Evolutionary conservation across 2,797 vertebrate genomes (phyloP), one percentile per base, ranked within the genome.

Genomic region (Ataeniobius toweri): DNA sequence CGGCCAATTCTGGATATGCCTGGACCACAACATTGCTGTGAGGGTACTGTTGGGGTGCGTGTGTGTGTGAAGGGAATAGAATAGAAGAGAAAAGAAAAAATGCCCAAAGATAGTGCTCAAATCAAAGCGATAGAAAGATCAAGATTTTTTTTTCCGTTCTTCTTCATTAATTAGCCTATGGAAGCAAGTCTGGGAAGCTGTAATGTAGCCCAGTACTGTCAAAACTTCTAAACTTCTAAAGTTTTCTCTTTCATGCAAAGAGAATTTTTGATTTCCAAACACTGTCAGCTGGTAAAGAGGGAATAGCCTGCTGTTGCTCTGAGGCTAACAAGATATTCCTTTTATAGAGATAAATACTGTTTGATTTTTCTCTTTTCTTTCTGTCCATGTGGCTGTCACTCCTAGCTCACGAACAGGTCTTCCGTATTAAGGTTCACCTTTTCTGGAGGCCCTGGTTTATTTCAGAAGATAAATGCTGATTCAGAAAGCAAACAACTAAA

Each of bases 251-350:
- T 83, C 59, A 73, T 85, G 79, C 74, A 91, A 87, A 90, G 86
- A 86, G 87, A 91, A 90, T 89, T 86, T 88, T 89, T 88, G 75
- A 90, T 89, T 73, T 81, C 72, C 80, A 80, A 76, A 82, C 75
- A 71, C 79, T 83, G 82, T 77, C 76, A 50, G 80, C 51, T 86
- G 84, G 71, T 78, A 83, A 73, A 72, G 75, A 31, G 83, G 85
- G 80, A 90, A 80, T 73, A 77, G 69, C 61, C 67, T 14, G 4
- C 81, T 39, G 81, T 80, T 73, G 76, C 76, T 86, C n/a, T 81
- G 50, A 41, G 81, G 65, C 71, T 50, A 85, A 81, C 73, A 78
- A 75, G 80, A 77, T 61, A 63, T 83, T 80, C 75, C 73, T 76
- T 75, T 86, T 22, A 63, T 53, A 51, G 31, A 83, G 31, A 82